Evolutionary conservation across 2,113 vertebrate species (phyloP).

Genomic region (Plectropomus leopardus): DNA sequence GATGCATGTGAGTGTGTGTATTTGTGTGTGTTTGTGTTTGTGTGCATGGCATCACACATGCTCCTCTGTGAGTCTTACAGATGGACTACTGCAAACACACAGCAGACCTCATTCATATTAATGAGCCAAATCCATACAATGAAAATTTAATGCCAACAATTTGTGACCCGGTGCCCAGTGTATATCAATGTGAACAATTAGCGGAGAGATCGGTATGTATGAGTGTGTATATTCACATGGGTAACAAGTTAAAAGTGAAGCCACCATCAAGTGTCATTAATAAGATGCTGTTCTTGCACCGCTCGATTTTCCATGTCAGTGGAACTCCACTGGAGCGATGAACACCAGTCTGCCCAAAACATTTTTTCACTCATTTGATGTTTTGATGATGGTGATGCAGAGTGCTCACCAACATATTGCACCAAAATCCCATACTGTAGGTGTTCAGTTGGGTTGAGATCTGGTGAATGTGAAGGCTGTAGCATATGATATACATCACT

Average conservation of each 20-base stretch:
- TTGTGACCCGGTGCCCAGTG: constrained; percentile 63
- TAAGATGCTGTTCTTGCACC: not conserved
- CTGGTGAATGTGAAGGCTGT: not conserved
- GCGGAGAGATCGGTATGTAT: constrained; percentile 34
- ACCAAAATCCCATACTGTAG: not conserved
- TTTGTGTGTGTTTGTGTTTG: constrained; percentile 14
- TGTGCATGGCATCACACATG: constrained; percentile 19
- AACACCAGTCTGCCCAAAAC: not conserved
- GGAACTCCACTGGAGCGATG: no score
- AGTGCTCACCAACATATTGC: no score
- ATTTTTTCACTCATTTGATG: no score
- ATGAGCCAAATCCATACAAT: constrained; percentile 82
- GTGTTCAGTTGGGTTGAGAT: not conserved
- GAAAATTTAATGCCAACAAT: constrained; percentile 80
- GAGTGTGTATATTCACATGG: constrained; percentile 24
- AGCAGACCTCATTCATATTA: constrained; percentile 82
- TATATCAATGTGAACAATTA: constrained; percentile 63
- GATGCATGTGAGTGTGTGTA: not conserved
- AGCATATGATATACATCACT: not conserved
- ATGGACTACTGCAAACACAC: constrained; percentile 79
- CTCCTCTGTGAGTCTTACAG: constrained; percentile 61
- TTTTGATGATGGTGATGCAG: not conserved
- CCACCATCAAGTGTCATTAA: constrained; percentile 9
- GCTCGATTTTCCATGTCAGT: not conserved
- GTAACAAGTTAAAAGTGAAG: constrained; percentile 29